Evolutionary conservation across 2,113 vertebrate genomes (phyloP), one percentile per base, ranked within the genome.

Genomic region (Sterrhoptilus dennistouni): DNA sequence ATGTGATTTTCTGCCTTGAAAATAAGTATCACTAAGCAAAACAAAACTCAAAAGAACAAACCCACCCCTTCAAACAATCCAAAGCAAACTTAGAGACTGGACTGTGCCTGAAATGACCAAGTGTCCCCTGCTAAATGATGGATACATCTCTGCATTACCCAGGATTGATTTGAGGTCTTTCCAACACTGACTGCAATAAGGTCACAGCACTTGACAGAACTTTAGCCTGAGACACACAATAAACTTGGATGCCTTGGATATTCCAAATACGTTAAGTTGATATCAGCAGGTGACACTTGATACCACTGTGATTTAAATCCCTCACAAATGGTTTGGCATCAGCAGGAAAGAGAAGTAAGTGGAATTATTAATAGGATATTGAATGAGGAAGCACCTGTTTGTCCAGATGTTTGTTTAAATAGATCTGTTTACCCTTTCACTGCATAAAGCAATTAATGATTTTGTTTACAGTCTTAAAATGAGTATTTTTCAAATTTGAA

Each of bases 401-500:
- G 78, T 86, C 93, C 95, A 94, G 84, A 90, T 94, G 90, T 79
- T 92, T 75, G 23, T 87, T 92, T 85, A 85, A 74, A 79, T 72
- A 82, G 53, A 50, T 75, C 69, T n/a, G 18, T 66, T 96, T 86
- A 93, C 8, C 20, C 25, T 96, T 94, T 50, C 12, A 40, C 52
- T 90, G 36, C 25, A 42, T 63, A 47, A 81, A 79, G 36, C 13
- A 72, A 23, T n/a, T 56, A 89, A 52, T 44, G 33, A n/a, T 76
- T 64, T 31, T 70, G 45, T 77, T 93, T 90, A 44, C 8, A 54
- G 7, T 77, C 23, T 74, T 90, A 40, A 94, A 61, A 8, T 36
- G 3, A 23, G 7, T 83, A 24, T 61, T 93, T 89, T 64, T 68
- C 31, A 69, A 57, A 40, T 36, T 27, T 64, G 20, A 82, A 79